Base-by-base conservation (phyloP, 2,888 invertebrate species). In the Abscondita cerata region DNA sequence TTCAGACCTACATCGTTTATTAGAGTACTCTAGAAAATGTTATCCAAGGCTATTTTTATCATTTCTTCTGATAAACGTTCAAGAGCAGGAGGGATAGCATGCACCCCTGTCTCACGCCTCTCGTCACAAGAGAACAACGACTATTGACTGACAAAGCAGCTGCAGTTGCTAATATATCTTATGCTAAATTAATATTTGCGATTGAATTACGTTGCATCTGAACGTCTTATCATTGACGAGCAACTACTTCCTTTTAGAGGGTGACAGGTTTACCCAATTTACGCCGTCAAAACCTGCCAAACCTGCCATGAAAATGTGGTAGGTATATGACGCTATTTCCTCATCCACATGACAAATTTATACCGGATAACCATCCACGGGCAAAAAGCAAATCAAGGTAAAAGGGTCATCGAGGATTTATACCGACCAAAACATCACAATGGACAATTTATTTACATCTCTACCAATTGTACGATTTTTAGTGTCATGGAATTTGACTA, bases 361-460 rank as follows among this genome's bases (percentile, higher is more conserved):
- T 55, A 72, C 68, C 41, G 72, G 69, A 16, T 70, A 71, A 31
- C 5, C 41, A 44, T 11, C 12, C 25, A 44, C 16, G 11, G 41
- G 31, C 53, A 12, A 53, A 13, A 53, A 41, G 2, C 13, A 20
- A 44, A 41, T 25, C 44, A 53, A 44, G 41, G 44, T 11, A 41
- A 53, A 40, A 19, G 16, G 18, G 41, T 53, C 16, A 8, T 40
- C 4, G 19, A 41, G 40, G 31, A 52, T 51, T 12, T 16, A 34
- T 50, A 15, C 16, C 15, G 50, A n/a, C 1, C 33, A 13, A n/a
- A 25, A 48, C 1, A 25, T 31, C 5, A 31, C 25, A 44, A 41
- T 53, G 18, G 33, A 53, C n/a, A 25, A 33, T 33, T 53, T 53
- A n/a, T 53, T 19, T 11, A 6, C 15, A 2, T 11, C 41, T 25